Evolutionary conservation across 1,140 invertebrate species (phyloP).

Genomic region (Palaemon carinicauda): DNA sequence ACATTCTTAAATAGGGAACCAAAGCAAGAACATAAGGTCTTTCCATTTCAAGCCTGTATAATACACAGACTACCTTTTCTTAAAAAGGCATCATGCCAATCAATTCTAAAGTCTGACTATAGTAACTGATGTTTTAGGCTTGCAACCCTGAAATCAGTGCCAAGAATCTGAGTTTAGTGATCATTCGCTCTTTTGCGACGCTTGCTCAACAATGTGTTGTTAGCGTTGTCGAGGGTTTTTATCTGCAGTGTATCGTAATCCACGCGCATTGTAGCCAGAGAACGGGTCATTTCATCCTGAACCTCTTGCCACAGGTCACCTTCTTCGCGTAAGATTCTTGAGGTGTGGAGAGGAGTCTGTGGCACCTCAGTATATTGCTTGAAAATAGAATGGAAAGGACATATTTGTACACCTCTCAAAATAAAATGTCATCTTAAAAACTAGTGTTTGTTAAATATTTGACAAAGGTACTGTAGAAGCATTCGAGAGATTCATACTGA

Average conservation of each 20-base stretch:
- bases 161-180: not conserved
- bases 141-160: too few relatives aligned
- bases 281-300: conserved; percentile 97
- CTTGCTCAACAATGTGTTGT: conserved; percentile 90
- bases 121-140: too few relatives aligned
- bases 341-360: conserved; percentile 90
- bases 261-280: conserved; percentile 91
- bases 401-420: not conserved
- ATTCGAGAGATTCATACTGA: too few relatives aligned
- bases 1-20: too few relatives aligned
- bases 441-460: too few relatives aligned
- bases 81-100: too few relatives aligned
- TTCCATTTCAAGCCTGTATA: too few relatives aligned
- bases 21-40: too few relatives aligned
- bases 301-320: conserved; percentile 95
- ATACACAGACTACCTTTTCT: too few relatives aligned
- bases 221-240: conserved; percentile 88
- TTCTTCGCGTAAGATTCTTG: conserved; percentile 85
- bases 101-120: too few relatives aligned
- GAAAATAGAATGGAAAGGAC: conserved; percentile 58
- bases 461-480: too few relatives aligned
- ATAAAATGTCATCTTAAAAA: too few relatives aligned
- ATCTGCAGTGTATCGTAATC: conserved; percentile 81
- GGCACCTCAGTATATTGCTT: conserved; percentile 89
- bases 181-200: conserved; percentile 67